Evolutionary conservation across 2,113 vertebrate genomes (phyloP), one percentile per base, ranked within the genome.

Genomic region (Cercocebus atys): DNA sequence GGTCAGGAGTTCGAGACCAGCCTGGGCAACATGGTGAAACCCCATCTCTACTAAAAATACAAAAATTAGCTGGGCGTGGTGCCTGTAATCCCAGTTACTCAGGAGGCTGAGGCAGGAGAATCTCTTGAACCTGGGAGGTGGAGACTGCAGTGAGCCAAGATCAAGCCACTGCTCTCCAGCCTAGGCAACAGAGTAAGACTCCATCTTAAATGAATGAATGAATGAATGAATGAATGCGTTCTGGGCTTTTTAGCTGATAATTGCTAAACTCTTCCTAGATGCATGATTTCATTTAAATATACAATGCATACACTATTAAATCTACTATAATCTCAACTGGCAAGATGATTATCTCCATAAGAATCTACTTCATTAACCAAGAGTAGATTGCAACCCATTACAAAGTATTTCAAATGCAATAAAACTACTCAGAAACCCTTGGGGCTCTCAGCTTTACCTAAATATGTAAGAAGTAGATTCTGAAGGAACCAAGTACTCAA

Each of bases 251-350:
- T 83, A 95, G 61, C 45, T 92, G 78, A 87, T 52, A 94, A 38
- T 70, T 75, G 55, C 79, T 95, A 64, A 94, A 81, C 45, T 91
- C 59, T 94, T 96, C 61, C 80, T 43, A 83, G 83, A 80, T 50
- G 52, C 87, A 86, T 92, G 66, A 81, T 95, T 97, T 96, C 68
- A 90, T 89, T 80, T 91, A 95, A 95, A 75, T 75, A 75, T 45
- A 75, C 17, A 83, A 72, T 22, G 32, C 13, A 68, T 14, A 88
- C 17, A 61, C n/a, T 92, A 88, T 52, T 95, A 94, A 87, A 47
- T 86, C 45, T 92, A 92, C 59, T 55, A 82, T 30, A 80, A 40
- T 61, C 55, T 93, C 83, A 61, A 76, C 25, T 94, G 64, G 20
- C 93, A 66, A 59, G 75, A 93, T 78, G 61, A 75, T 72, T 81